Evolutionary conservation across 2,888 invertebrate species (phyloP).

Genomic region (Magallana nippona): DNA sequence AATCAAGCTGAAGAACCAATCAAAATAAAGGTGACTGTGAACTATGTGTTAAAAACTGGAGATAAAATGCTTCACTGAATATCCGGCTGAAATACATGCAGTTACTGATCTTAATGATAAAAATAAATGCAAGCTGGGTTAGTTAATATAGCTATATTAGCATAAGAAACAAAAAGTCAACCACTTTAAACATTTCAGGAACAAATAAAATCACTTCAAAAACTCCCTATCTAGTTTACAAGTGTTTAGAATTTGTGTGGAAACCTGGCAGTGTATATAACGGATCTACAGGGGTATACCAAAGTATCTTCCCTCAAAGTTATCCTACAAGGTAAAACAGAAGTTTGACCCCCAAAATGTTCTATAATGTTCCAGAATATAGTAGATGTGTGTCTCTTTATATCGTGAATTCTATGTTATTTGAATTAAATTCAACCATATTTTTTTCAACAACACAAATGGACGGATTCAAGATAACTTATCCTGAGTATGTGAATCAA

Average conservation of each 20-base stretch:
- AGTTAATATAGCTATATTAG: not conserved
- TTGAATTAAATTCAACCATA: not conserved
- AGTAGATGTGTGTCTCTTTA: not conserved
- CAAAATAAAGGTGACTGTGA: not conserved
- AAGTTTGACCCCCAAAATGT: not conserved
- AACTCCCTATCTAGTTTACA: not conserved
- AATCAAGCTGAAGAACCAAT: not conserved
- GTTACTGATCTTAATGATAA: not conserved
- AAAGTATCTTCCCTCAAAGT: too few relatives aligned
- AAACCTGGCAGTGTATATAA: constrained; percentile 26
- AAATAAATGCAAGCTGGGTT: constrained; percentile 20
- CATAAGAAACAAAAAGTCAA: not conserved
- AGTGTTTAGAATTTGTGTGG: not conserved
- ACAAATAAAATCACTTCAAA: constrained; percentile 25
- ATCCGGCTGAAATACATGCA: not conserved
- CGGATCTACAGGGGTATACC: not conserved
- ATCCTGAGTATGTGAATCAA: constrained; percentile 29
- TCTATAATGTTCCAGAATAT: not conserved
- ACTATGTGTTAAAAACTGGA: not conserved
- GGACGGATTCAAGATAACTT: constrained; percentile 33
- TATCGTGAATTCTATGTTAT: not conserved
- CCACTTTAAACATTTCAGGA: not conserved
- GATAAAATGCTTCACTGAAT: not conserved
- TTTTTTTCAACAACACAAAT: constrained; percentile 17
- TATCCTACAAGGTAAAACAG: too few relatives aligned